Evolutionary conservation across 2,113 vertebrate genomes (phyloP), one percentile per base, ranked within the genome.

Genomic region (Tachysurus fulvidraco): DNA sequence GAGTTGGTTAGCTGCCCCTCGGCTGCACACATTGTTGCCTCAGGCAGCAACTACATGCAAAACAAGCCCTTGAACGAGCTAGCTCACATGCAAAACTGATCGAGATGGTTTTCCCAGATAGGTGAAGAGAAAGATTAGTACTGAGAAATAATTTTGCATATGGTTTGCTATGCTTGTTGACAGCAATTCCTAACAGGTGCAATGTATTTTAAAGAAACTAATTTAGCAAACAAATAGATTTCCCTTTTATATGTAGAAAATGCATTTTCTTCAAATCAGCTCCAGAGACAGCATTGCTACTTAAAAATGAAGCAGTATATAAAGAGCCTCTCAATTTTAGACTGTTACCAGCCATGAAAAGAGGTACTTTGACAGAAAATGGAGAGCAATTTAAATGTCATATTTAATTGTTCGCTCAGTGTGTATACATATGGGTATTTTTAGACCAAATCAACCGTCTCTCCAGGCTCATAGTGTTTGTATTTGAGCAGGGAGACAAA

Each of bases 21-120:
- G 86, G 88, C 85, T 90, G 83, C 88, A 81, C 71, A 84, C 82
- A 28, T 74, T 87, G 77, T 89, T 90, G 85, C 88, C 90, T 89
- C 79, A 89, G 86, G 86, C 88, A 86, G 90, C 69, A 64, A 86
- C 88, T 82, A 78, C 90, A 90, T 89, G 88, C 90, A 90, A 90
- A 90, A 90, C 88, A 90, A 90, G 80, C 60, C 71, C 81, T 88
- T 89, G 81, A 87, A 88, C 84, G 81, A 81, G 81, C 71, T 60
- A 65, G 84, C 55, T 36, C 30, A 82, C 71, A 90, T 90, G 89
- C 86, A 89, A 87, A 90, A 76, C 84, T 64, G 69, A 86, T 69
- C 36, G 44, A 60, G 54, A 55, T 74, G 57, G 76, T 57, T 87
- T 81, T 55, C 59, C 64, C 52, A 85, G 73, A 73, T 69, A 87